Conservation (phyloP, 64 coral and sea anemone species). For the Pocillopora damicornis region DNA sequence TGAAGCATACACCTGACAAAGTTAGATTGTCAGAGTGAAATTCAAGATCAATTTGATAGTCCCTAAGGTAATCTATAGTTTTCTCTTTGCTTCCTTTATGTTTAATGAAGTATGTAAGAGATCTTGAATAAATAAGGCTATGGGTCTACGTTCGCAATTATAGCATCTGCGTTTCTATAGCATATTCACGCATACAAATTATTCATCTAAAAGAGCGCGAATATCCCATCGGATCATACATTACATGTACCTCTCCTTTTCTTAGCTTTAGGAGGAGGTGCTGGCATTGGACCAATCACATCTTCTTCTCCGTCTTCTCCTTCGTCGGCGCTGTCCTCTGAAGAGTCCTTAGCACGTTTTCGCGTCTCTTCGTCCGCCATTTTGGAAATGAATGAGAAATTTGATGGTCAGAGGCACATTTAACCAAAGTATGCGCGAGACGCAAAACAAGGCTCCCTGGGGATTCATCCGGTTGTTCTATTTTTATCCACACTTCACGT, state of each 20-base stretch:
- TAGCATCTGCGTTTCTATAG: too few species aligned
- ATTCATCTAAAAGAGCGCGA: not conserved
- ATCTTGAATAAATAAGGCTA: too few species aligned
- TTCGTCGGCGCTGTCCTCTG: constrained; percentile 25
- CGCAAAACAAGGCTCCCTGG: not conserved
- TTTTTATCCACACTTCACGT: not conserved
- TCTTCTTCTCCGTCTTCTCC: constrained; percentile 75
- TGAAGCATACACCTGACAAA: not conserved
- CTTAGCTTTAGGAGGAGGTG: constrained; percentile 68
- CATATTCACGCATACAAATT: too few species aligned
- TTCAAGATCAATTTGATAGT: too few species aligned
- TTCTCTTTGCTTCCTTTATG: too few species aligned
- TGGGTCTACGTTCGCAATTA: too few species aligned
- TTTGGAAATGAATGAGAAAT: constrained; percentile 1
- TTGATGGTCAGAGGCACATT: not conserved
- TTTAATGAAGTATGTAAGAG: too few species aligned
- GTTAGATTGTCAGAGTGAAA: too few species aligned
- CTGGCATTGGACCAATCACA: constrained; percentile 86
- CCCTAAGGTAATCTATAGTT: too few species aligned
- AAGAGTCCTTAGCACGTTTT: constrained; percentile 30
- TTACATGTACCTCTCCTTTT: constrained; percentile 69
- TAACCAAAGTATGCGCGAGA: not conserved
- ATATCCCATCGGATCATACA: not conserved
- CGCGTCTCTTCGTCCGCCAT: constrained; percentile 73
- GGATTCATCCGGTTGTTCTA: not conserved